Percentiles rank a stretch among this genome's conserved stretches.
These are phyloP conservation scores for Acleris laterana DNA, from an alignment of 2,888 invertebrate species.

Conservation along the genomic window DNA sequence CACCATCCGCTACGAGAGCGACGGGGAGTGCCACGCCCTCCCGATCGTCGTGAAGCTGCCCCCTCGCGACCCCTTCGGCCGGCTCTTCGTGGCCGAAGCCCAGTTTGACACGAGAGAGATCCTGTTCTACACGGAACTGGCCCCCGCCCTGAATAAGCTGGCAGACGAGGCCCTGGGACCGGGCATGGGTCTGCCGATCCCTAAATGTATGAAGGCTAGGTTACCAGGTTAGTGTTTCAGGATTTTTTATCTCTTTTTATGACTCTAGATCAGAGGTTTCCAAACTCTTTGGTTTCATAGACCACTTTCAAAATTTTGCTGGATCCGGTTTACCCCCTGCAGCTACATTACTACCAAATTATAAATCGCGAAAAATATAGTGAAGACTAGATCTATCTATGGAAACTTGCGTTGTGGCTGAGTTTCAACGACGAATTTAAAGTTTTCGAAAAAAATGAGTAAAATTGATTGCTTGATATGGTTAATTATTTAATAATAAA, in stretches of 20 bases:
- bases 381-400: too few species aligned
- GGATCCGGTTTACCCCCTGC: too few species aligned
- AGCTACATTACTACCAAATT: too few species aligned
- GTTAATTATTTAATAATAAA: too few species aligned
- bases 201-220: constrained; percentile 88
- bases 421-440: too few species aligned
- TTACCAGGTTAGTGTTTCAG: constrained; percentile 76
- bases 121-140: constrained; percentile 91
- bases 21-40: constrained; percentile 62
- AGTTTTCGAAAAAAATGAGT: too few species aligned
- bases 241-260: neutral
- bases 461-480: too few species aligned
- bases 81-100: constrained; percentile 92
- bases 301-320: too few species aligned
- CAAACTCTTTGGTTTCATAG: too few species aligned
- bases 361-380: too few species aligned
- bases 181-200: constrained; percentile 73
- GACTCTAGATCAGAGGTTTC: too few species aligned
- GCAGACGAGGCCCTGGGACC: constrained; percentile 83
- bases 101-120: constrained; percentile 93
- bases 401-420: too few species aligned
- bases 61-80: constrained; percentile 91
- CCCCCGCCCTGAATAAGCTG: constrained; percentile 88
- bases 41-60: constrained; percentile 89
- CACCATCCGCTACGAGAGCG: constrained; percentile 85